Evolutionary conservation across 2,113 vertebrate species (phyloP).

Genomic region (Cichladusa arquata): DNA sequence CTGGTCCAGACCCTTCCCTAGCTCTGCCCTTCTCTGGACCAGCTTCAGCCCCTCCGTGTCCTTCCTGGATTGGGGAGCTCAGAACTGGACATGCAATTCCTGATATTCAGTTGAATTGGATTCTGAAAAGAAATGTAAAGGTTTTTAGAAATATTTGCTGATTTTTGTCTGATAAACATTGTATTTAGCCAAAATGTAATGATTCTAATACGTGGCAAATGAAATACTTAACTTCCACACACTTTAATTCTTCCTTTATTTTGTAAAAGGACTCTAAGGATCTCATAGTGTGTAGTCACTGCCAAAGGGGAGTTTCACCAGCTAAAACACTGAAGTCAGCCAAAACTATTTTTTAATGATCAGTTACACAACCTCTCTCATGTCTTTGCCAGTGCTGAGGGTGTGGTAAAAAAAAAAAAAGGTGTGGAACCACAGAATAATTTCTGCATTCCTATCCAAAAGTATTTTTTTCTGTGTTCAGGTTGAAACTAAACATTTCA

Average conservation of each 20-base stretch:
- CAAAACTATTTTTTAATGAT: slow-evolving; percentile 35
- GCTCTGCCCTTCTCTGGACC: background rate
- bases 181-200: background rate
- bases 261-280: background rate
- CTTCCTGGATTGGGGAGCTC: background rate
- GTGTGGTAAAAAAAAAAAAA: slow-evolving; percentile 44
- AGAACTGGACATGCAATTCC: background rate
- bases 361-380: slow-evolving; percentile 14
- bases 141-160: background rate
- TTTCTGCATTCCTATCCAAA: slow-evolving; percentile 12
- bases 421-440: background rate
- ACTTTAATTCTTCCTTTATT: background rate
- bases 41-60: background rate
- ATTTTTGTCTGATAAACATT: background rate
- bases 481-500: background rate
- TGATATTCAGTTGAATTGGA: background rate
- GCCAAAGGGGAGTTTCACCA: background rate
- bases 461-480: background rate
- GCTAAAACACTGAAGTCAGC: slow-evolving; percentile 7
- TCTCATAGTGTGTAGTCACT: background rate
- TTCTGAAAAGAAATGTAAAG: background rate
- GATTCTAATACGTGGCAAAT: background rate
- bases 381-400: slow-evolving; percentile 33
- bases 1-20: background rate
- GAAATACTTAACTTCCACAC: background rate